Evolutionary conservation across 2,797 vertebrate genomes (phyloP).

Genomic region (Sebastes glaucus): DNA sequence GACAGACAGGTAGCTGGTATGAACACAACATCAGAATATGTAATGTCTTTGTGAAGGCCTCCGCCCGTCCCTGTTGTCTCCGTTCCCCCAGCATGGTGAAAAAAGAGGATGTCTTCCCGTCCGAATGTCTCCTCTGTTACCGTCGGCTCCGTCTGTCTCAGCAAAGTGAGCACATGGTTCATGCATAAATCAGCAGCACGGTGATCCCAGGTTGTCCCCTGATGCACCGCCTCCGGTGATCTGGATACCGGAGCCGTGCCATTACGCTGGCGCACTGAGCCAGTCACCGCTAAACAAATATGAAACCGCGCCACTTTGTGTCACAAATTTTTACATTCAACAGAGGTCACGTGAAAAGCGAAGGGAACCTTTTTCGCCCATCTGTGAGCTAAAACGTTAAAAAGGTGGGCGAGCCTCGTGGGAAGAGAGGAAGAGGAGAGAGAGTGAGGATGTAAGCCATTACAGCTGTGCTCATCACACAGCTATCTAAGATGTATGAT

Average conservation of each 20-base stretch:
- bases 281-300: conserved; percentile 79
- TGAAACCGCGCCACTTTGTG: conserved; percentile 83
- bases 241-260: conserved; percentile 68
- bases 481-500: conserved; percentile 56
- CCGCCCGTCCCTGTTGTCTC: conserved; percentile 35
- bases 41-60: conserved; percentile 49
- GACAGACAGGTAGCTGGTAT: conserved; percentile 68
- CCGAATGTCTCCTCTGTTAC: conserved; percentile 65
- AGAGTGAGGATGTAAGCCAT: conserved; percentile 63
- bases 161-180: conserved; percentile 79
- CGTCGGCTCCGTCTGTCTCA: conserved; percentile 62
- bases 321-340: conserved; percentile 84
- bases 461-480: conserved; percentile 53
- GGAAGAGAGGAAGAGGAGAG: conserved; percentile 3
- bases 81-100: conserved; percentile 9
- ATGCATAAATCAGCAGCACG: conserved; percentile 83
- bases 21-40: conserved; percentile 41
- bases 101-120: conserved; percentile 54
- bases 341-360: conserved; percentile 62
- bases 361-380: conserved; percentile 63
- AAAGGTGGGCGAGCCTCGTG: conserved; percentile 69
- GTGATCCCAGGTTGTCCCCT: conserved; percentile 80
- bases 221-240: conserved; percentile 65
- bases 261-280: conserved; percentile 67
- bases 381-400: conserved; percentile 74